Evolutionary conservation across 1,140 invertebrate genomes (phyloP).

Genomic region (Ooceraea biroi): DNA sequence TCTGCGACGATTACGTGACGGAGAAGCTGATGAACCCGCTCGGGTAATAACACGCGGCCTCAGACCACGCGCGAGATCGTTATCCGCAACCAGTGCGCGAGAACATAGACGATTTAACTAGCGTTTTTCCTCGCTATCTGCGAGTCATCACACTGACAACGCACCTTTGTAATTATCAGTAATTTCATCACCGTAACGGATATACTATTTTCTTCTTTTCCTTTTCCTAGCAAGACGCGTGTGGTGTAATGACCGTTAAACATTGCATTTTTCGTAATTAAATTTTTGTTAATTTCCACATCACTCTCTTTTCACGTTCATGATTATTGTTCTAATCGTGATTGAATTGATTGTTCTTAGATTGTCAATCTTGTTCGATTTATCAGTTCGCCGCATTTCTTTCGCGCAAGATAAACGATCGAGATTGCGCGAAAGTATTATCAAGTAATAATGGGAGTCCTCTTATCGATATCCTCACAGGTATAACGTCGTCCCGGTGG

Average conservation of each 20-base stretch:
- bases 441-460: constrained; percentile 20
- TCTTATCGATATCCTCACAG: constrained; percentile 67
- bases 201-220: no score
- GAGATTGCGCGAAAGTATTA: background rate
- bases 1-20: constrained; percentile 88
- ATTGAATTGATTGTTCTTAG: background rate
- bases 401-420: background rate
- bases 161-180: no score
- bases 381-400: background rate
- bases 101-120: constrained; percentile 33
- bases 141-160: background rate
- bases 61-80: constrained; percentile 10
- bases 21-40: constrained; percentile 88
- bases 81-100: background rate
- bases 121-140: constrained; percentile 11
- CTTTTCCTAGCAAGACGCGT: no score
- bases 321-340: background rate
- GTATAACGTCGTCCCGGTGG: constrained; percentile 86
- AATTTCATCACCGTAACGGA: no score
- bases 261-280: background rate
- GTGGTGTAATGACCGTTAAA: no score
- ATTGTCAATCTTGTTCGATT: background rate
- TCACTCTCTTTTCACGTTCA: background rate
- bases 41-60: constrained; percentile 69
- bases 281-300: constrained; percentile 2